Conservation (phyloP, 1,140 invertebrate genomes). For the Solenopsis fugax region DNA sequence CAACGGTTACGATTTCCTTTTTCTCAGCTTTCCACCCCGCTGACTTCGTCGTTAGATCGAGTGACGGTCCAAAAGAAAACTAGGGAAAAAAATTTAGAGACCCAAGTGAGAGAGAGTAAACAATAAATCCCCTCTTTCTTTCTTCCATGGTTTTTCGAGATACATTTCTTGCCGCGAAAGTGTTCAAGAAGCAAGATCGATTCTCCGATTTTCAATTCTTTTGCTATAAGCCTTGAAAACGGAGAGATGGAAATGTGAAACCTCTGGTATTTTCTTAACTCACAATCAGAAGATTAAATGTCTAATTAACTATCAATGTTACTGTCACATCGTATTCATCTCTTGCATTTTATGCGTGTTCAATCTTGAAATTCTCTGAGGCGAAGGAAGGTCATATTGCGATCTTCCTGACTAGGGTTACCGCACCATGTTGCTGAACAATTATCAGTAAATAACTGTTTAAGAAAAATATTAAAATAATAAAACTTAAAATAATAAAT, state of each 20-base stretch:
- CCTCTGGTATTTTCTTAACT: neutral
- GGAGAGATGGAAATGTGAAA: neutral
- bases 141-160: neutral
- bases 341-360: neutral
- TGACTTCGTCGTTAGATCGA: neutral
- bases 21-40: slow-evolving; percentile 17
- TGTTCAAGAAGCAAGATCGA: neutral
- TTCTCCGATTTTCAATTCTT: neutral
- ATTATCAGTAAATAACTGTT: too few species aligned
- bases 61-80: neutral
- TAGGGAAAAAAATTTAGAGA: neutral
- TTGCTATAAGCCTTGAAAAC: neutral
- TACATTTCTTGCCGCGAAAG: neutral
- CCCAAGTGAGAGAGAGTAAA: neutral
- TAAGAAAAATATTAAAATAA: too few species aligned
- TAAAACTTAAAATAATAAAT: too few species aligned
- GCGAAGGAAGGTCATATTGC: neutral
- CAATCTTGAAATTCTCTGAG: neutral
- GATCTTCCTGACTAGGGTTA: neutral
- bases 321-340: neutral
- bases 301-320: neutral
- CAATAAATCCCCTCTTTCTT: neutral
- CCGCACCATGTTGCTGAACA: too few species aligned
- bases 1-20: neutral
- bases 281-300: neutral